These are phyloP conservation scores for Achlya flavicornis DNA, from an alignment of 2,888 invertebrate genomes.

Conservation along the genomic window DNA sequence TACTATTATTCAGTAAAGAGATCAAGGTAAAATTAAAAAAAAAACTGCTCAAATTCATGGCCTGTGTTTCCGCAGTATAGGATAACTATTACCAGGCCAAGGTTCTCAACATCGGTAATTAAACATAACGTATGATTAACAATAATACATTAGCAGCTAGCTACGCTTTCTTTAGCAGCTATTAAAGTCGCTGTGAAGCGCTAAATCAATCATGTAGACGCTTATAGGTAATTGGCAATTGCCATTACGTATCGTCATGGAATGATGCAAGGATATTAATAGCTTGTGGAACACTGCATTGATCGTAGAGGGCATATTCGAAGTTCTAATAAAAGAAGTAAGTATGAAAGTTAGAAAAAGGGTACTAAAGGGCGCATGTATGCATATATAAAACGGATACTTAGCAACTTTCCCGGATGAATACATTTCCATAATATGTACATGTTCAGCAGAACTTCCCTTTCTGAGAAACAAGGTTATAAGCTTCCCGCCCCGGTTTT, in stretches of 20 bases:
- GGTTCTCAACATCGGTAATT: constrained; percentile 6
- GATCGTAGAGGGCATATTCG: background rate
- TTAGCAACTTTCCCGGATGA: too few relatives aligned
- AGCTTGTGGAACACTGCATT: background rate
- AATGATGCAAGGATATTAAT: background rate
- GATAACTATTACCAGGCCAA: constrained; percentile 13
- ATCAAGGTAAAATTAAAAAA: constrained; percentile 44
- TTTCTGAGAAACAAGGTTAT: background rate
- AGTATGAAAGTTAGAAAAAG: background rate
- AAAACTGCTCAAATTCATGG: constrained; percentile 40
- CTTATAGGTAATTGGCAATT: constrained; percentile 7
- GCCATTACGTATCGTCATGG: constrained; percentile 1
- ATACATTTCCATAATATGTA: background rate
- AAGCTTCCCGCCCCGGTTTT: too few relatives aligned
- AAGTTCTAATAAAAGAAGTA: background rate
- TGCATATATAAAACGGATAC: too few relatives aligned
- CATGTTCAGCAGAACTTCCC: background rate
- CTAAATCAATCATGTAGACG: constrained; percentile 6
- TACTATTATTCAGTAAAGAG: constrained; percentile 34
- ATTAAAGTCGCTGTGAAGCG: constrained; percentile 6
- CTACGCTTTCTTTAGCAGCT: constrained; percentile 5
- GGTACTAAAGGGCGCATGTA: too few relatives aligned
- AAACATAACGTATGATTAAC: constrained; percentile 9
- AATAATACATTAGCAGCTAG: constrained; percentile 4
- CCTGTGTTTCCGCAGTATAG: constrained; percentile 35